Conservation (phyloP, 2,113 vertebrate species). For the Aldabrachelys gigantea region DNA sequence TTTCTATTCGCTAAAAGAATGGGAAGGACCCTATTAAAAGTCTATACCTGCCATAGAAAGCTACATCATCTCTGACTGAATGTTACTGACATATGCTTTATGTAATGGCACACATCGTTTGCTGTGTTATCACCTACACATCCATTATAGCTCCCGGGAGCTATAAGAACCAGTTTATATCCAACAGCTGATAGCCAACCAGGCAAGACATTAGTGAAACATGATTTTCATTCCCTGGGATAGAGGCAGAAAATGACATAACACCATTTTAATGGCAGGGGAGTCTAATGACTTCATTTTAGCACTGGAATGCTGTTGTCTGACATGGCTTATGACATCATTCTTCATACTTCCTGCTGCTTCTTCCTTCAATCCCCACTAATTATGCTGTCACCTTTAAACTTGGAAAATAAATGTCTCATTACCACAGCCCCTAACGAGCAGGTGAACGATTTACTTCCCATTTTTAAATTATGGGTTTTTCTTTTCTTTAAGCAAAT, state of each 20-base stretch:
- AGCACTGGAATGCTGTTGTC: neutral
- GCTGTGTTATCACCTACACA: slow-evolving; percentile 8
- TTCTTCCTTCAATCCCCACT: neutral
- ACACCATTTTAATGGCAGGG: neutral
- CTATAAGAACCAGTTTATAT: slow-evolving; percentile 19
- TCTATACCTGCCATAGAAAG: slow-evolving; percentile 2
- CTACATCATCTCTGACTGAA: neutral
- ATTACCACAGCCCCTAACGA: neutral
- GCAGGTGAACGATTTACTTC: neutral
- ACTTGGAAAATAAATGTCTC: neutral
- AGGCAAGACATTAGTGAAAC: slow-evolving; percentile 14
- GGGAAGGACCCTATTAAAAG: neutral
- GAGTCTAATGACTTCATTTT: neutral
- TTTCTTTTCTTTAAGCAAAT: neutral
- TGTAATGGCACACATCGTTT: slow-evolving; percentile 15
- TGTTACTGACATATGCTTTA: slow-evolving; percentile 1
- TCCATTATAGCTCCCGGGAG: slow-evolving; percentile 39
- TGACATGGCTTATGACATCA: neutral
- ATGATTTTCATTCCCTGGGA: slow-evolving; percentile 6
- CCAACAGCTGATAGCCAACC: slow-evolving; percentile 34
- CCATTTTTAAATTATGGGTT: neutral
- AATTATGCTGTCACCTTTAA: neutral
- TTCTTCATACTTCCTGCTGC: neutral
- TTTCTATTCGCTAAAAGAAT: neutral
- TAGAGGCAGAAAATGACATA: neutral